These are phyloP conservation scores for Taenioides sp. DNA, from an alignment of 2,797 vertebrate species.

Conservation along the genomic window DNA sequence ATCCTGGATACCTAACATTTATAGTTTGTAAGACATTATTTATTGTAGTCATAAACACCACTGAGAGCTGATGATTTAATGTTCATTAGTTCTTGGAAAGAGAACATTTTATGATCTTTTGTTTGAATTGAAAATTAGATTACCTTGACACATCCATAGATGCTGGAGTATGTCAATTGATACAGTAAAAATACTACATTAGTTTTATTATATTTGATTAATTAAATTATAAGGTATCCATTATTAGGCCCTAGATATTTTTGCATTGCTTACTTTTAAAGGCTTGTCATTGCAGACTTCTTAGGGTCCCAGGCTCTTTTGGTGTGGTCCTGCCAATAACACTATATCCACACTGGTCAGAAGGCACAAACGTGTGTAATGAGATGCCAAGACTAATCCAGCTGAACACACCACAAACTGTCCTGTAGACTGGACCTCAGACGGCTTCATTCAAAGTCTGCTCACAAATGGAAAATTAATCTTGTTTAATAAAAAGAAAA, in stretches of 20 bases:
- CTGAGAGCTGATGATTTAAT: constrained; percentile 1
- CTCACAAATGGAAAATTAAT: constrained; percentile 68
- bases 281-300: no score
- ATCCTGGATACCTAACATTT: constrained; percentile 14
- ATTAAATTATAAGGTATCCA: no score
- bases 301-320: neutral
- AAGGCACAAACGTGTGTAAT: constrained; percentile 55
- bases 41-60: constrained; percentile 34
- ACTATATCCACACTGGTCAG: constrained; percentile 39
- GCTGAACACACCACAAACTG: constrained; percentile 66
- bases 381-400: constrained; percentile 61
- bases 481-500: constrained; percentile 67
- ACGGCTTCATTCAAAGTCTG: constrained; percentile 52
- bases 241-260: no score
- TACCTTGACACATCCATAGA: neutral
- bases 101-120: constrained; percentile 22
- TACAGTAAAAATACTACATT: neutral
- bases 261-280: no score
- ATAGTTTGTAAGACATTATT: constrained; percentile 26
- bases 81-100: constrained; percentile 24
- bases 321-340: constrained; percentile 15
- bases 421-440: constrained; percentile 54
- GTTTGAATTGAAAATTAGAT: neutral
- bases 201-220: no score
- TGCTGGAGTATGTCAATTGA: neutral